Evolutionary conservation across 23 tunicate genomes (phyloP).

Genomic region (Oikopleura vanhoeffeni): DNA sequence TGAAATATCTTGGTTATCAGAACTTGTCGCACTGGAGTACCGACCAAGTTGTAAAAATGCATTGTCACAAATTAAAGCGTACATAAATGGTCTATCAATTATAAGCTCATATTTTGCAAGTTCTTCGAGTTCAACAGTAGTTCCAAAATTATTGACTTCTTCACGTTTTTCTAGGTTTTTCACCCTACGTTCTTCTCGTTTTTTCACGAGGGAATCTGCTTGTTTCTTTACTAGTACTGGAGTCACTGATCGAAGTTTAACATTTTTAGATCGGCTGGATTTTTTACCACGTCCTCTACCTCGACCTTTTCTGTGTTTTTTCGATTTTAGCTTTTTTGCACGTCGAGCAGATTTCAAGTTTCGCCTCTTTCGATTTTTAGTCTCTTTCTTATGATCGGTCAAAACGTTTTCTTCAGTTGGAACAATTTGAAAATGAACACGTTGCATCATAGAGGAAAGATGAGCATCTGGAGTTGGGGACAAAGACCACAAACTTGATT

Average conservation of each 20-base stretch:
- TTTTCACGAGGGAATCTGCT: neutral
- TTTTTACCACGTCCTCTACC: neutral
- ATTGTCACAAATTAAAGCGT: neutral
- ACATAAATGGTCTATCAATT: neutral
- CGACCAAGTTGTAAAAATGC: neutral
- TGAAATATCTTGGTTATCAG: neutral
- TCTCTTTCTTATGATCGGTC: neutral
- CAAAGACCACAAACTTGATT: neutral
- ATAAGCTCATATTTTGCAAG: neutral
- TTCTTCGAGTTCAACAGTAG: neutral
- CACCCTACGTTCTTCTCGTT: too few species aligned
- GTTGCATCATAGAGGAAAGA: neutral
- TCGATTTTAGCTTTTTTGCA: too few species aligned
- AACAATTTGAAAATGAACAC: neutral
- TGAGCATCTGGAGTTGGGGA: neutral
- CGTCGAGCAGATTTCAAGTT: neutral
- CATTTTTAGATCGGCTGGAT: neutral
- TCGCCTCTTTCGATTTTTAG: neutral
- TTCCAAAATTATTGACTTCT: neutral
- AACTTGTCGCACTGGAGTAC: neutral
- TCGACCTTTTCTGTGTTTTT: neutral
- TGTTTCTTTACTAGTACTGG: neutral
- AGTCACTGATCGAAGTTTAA: neutral
- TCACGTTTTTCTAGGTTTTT: neutral
- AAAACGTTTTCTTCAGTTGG: neutral